Percentiles rank a stretch among this genome's conserved stretches.
Evolutionary conservation across 2,113 vertebrate genomes (phyloP).

Genomic region (Boulengeromyrus knoepffleri): DNA sequence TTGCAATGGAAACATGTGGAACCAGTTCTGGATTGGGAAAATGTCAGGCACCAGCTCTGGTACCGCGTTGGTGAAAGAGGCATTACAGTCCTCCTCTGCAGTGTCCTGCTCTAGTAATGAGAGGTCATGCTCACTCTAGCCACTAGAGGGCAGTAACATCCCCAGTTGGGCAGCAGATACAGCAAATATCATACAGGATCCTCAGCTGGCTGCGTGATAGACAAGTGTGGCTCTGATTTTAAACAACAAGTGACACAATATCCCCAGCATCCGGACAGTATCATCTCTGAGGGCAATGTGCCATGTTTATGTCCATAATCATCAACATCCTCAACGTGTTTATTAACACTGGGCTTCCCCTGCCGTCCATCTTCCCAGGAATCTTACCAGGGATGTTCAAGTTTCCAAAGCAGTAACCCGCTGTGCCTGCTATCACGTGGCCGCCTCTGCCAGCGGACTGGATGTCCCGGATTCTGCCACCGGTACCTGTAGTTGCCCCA

Average conservation of each 20-base stretch:
- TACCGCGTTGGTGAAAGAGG: background rate
- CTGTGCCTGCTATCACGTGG: constrained; percentile 81
- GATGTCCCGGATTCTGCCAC: constrained; percentile 81
- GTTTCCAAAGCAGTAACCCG: constrained; percentile 87
- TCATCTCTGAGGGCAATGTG: background rate
- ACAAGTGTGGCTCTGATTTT: background rate
- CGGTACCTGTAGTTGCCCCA: constrained; percentile 81
- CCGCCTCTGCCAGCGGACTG: constrained; percentile 81
- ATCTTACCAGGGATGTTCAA: constrained; percentile 74
- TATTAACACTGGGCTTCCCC: background rate
- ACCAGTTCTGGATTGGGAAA: background rate
- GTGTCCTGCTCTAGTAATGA: background rate
- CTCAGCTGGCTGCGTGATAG: background rate
- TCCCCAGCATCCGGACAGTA: background rate
- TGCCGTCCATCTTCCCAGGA: background rate
- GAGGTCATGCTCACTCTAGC: background rate
- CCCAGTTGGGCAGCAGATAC: background rate
- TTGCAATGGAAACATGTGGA: background rate
- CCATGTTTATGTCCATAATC: background rate
- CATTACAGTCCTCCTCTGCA: background rate
- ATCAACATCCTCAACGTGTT: background rate
- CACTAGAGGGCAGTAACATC: background rate
- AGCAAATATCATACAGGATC: background rate
- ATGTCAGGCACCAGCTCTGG: background rate
- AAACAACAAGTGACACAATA: background rate